Base-by-base conservation (phyloP, 2,113 vertebrate species). In the Mus pahari region DNA sequence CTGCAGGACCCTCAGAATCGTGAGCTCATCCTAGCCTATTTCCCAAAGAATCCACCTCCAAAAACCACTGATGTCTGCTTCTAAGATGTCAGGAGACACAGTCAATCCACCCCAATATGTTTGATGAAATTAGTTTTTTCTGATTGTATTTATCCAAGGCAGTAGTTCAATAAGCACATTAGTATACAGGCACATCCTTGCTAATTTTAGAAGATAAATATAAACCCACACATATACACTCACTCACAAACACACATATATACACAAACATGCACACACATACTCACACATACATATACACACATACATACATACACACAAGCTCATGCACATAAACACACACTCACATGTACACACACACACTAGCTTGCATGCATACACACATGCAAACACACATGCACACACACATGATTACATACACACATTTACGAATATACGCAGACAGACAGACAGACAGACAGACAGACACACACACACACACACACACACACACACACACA, bases 81-180 rank as follows among this genome's bases (percentile, higher is more conserved):
- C 68, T 68, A 45, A 78, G 33, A 60, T 36, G 5, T 42, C 33
- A 66, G 73, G 24, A 24, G 7, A 68, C 48, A 84, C 45, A 45
- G 58, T 94, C 13, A 55, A 36, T 24, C 13, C 42, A 82, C 24
- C 12, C 42, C 74, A 88, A 66, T 71, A 36, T 26, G 12, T 84
- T 45, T 94, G 82, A 84, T 90, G 64, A 96, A 90, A 81, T 94
- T 88, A 91, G n/a, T 84, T 62, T 81, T 81, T 91, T 92, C 77
- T 31, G 50, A 81, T 70, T 79, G 26, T 19, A 58, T 78, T 42
- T 83, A 70, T 68, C 45, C 12, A 60, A 55, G 24, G 66, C 9
- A 81, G 33, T 84, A 50, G 86, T 79, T 90, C 39, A 53, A 62
- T 50, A 73, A 75, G 84, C 64, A 48, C 22, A 7, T 96, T 86